A percentile compares a stretch with the other conserved stretches of the same genome.
These are phyloP conservation scores for Agrotis exclamationis DNA, from an alignment of 2,888 invertebrate genomes.

Conservation along the genomic window DNA sequence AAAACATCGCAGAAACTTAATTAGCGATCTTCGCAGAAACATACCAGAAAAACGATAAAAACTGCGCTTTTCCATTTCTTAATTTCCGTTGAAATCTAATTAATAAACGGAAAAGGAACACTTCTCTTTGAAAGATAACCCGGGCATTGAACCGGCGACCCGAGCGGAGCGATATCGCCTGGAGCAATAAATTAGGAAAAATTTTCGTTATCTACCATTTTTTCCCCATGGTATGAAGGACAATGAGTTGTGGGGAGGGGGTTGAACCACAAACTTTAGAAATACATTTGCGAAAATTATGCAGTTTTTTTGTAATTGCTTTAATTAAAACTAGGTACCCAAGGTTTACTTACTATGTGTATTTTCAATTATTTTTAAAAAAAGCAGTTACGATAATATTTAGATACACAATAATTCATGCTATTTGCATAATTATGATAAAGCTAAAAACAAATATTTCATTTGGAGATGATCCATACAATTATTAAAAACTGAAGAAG, in stretches of 20 bases:
- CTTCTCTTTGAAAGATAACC: conserved; percentile 68
- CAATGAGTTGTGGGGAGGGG: conserved; percentile 31
- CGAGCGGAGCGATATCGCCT: conserved; percentile 56
- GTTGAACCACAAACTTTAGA: conserved; percentile 27
- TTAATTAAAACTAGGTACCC: too few relatives aligned
- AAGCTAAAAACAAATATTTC: too few relatives aligned
- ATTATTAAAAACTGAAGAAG: too few relatives aligned
- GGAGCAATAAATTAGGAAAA: conserved; percentile 66
- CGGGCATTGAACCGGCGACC: conserved; percentile 65
- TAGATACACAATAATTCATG: too few relatives aligned
- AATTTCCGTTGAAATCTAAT: conserved; percentile 68
- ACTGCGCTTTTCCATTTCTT: conserved; percentile 61
- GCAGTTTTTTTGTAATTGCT: neutral
- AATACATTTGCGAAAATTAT: conserved; percentile 15
- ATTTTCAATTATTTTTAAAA: too few relatives aligned
- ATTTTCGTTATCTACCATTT: conserved; percentile 48
- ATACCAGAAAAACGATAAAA: conserved; percentile 51
- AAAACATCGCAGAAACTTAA: conserved; percentile 41
- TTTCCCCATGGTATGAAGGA: conserved; percentile 28
- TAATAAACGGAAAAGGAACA: conserved; percentile 68
- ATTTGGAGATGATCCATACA: too few relatives aligned
- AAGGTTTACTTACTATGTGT: too few relatives aligned
- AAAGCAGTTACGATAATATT: too few relatives aligned
- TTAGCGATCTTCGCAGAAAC: conserved; percentile 40
- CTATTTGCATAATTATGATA: too few relatives aligned